Base-by-base conservation (phyloP, 2,888 invertebrate genomes). In the Caenorhabditis imperialis region DNA sequence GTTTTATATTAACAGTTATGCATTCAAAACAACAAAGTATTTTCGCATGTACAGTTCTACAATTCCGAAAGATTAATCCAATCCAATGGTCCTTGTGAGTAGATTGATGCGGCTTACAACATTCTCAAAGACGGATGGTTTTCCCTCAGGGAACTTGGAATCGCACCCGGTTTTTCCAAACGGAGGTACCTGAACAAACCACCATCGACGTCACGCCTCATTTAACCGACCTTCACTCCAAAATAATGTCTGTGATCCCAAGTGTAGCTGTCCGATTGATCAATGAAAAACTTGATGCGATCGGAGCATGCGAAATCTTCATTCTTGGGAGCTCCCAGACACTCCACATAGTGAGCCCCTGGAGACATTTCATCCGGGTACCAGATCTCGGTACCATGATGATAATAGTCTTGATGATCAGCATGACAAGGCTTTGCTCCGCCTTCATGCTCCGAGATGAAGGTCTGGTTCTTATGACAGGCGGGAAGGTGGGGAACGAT, bases 401-500 rank as follows among this genome's bases (percentile, higher is more conserved):
- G 85, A 50, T 85, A 85, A 35, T 81, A 75, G 27, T 79, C 77
- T 20, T 25, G 37, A 14, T 55, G 72, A 14, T 65, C 71, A 0
- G 75, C 69, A 16, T 74, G 74, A 37, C 79, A 79, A n/a, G 79
- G 79, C 22, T 71, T 75, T 8, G 75, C 47, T 20, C 67, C 75
- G 20, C 75, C 77, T 20, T 74, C 79, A 20, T 75, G 67, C 38
- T 73, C 54, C 14, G 60, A 53, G 14, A 73, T 38, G 18, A 62
- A 71, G 27, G 72, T 71, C 14, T 74, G 69, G 45, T 75, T 71
- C 75, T 84, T 85, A 27, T 71, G 72, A 48, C 86, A 86, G 7
- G 83, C 79, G 18, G 86, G 86, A 50, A 86, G 45, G 65, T 87
- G 87, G 1, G 86, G 86, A 8, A 86, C 85, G 44, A 86, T 84